phyloP scores from a whole-genome alignment of 2,797 vertebrate genomes.

The Falco novaeseelandiae region DNA sequence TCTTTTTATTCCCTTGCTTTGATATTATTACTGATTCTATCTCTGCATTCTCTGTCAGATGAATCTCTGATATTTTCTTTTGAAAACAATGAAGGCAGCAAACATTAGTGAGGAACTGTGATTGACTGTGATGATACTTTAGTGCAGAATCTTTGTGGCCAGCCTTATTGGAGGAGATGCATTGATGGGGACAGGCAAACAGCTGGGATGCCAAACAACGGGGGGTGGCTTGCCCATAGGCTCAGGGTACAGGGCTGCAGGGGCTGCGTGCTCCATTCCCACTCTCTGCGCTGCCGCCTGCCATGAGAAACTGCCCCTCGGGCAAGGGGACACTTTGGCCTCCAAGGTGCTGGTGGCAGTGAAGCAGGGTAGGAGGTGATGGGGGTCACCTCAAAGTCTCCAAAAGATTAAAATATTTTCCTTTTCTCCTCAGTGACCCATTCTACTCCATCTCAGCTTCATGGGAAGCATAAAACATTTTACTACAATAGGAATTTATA shows the following conservation, averaged over 20 bases:
- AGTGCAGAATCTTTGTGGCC: background rate
- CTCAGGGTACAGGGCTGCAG: background rate
- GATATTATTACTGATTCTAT: background rate
- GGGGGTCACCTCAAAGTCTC: background rate
- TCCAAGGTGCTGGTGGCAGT: background rate
- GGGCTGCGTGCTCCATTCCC: background rate
- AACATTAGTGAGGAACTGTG: background rate
- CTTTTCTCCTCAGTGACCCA: background rate
- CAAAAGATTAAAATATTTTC: constrained; percentile 17
- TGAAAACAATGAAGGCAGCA: background rate
- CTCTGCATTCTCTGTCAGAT: background rate
- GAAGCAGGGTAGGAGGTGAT: background rate
- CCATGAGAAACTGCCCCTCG: background rate
- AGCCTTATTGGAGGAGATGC: background rate
- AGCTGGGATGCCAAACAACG: background rate
- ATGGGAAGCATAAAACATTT: background rate
- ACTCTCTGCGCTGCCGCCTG: background rate
- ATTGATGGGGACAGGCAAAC: background rate
- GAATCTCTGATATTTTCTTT: background rate
- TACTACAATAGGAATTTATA: constrained; percentile 34
- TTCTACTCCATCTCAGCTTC: background rate
- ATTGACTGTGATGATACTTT: background rate
- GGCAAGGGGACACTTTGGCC: background rate
- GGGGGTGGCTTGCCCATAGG: background rate
- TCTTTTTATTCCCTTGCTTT: background rate